phyloP scores from a whole-genome alignment of 2,888 invertebrate genomes.

The Xestia sexstrigata region DNA sequence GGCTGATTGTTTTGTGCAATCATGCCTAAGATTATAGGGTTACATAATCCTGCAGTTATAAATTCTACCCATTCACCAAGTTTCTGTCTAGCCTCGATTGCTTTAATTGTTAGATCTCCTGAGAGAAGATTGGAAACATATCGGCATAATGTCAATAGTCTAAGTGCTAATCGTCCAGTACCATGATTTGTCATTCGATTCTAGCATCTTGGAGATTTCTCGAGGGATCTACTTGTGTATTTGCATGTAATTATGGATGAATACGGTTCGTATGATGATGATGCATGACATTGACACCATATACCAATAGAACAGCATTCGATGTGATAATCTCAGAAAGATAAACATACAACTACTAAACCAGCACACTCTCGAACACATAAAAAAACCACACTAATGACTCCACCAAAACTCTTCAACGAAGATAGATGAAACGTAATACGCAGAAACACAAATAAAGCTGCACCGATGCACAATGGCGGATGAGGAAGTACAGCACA shows the following conservation, averaged over 20 bases:
- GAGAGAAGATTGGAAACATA: conserved; percentile 14
- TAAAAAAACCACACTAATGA: not conserved
- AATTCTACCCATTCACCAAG: not conserved
- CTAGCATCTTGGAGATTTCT: conserved; percentile 6
- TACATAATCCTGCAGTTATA: not conserved
- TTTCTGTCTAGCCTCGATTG: not conserved
- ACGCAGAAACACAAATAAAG: conserved; percentile 36
- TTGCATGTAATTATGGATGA: conserved; percentile 1
- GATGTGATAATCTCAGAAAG: not conserved
- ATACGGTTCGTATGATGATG: not conserved
- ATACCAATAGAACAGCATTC: not conserved
- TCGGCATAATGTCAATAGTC: conserved; percentile 26
- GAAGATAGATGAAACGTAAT: conserved; percentile 33
- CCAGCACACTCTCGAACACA: not conserved
- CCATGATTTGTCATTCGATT: conserved; percentile 27
- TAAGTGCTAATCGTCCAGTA: conserved; percentile 23
- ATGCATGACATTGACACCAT: too few relatives aligned
- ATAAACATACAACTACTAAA: not conserved
- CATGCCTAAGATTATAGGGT: not conserved
- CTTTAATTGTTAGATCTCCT: conserved; percentile 21
- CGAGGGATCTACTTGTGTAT: conserved; percentile 24
- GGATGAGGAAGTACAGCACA: conserved; percentile 26
- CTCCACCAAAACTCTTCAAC: not conserved
- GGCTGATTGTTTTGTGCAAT: not conserved
- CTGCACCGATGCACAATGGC: conserved; percentile 37